Evolutionary conservation across 1,140 invertebrate species (phyloP).

Genomic region (Bilobella aurantiaca): DNA sequence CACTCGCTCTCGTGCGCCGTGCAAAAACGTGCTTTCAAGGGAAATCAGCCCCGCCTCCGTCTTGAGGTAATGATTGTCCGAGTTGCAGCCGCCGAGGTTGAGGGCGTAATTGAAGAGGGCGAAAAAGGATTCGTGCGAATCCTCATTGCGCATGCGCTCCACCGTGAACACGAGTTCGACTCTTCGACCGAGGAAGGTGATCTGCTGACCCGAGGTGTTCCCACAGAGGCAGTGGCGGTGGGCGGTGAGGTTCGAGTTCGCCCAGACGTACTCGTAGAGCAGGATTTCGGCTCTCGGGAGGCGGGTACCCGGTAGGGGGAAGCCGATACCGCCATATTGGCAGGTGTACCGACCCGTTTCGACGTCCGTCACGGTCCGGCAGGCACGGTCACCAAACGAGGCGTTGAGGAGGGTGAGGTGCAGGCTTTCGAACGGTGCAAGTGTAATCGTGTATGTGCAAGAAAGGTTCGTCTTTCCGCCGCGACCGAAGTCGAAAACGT

Average conservation of each 20-base stretch:
- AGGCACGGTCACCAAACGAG: conserved; percentile 54
- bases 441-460: conserved; percentile 62
- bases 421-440: conserved; percentile 38
- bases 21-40: conserved; percentile 25
- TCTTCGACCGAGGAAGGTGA: conserved; percentile 29
- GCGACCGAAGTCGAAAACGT: conserved; percentile 64
- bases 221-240: conserved; percentile 30
- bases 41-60: conserved; percentile 31
- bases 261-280: conserved; percentile 31
- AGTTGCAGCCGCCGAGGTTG: conserved; percentile 17
- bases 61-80: conserved; percentile 31
- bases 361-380: conserved; percentile 57
- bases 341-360: conserved; percentile 54
- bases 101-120: conserved; percentile 28
- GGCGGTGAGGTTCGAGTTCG: conserved; percentile 21
- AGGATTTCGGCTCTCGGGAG: conserved; percentile 12
- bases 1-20: conserved; percentile 17
- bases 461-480: conserved; percentile 61
- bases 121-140: conserved; percentile 31
- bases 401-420: conserved; percentile 58
- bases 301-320: not conserved
- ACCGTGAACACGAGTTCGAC: conserved; percentile 24
- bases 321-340: too few species aligned
- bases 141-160: conserved; percentile 27
- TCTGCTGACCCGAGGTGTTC: conserved; percentile 11